Evolutionary conservation across 2,797 vertebrate genomes (phyloP).

Genomic region (Catamblyrhynchus diadema): DNA sequence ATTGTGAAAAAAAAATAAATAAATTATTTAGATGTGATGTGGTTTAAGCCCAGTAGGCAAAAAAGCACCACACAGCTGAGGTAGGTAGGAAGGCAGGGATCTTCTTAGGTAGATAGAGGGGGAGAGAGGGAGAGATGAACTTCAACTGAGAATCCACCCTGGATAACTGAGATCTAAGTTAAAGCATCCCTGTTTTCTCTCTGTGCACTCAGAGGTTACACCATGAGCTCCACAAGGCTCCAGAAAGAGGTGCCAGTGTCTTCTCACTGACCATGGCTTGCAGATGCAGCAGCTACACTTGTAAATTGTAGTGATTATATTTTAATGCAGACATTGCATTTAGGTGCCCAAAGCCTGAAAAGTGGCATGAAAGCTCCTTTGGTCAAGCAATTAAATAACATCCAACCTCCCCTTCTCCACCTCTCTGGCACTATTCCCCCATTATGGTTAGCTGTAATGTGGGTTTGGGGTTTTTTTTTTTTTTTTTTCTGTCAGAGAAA

Average conservation of each 20-base stretch:
- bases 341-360: not conserved
- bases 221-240: not conserved
- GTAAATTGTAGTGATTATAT: not conserved
- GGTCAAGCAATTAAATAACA: not conserved
- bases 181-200: not conserved
- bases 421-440: not conserved
- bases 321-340: not conserved
- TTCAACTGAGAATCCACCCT: not conserved
- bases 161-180: not conserved
- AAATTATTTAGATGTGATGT: not conserved
- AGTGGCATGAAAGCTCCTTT: not conserved
- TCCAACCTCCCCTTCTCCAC: not conserved
- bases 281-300: not conserved
- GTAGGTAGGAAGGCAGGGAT: not conserved
- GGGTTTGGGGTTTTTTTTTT: not conserved
- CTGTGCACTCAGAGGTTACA: not conserved
- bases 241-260: not conserved
- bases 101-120: not conserved
- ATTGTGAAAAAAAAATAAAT: not conserved
- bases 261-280: not conserved
- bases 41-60: not conserved
- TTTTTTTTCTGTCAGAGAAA: not conserved
- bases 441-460: not conserved
- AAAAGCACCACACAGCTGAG: not conserved
- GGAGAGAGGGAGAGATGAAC: accelerated